phyloP scores from a whole-genome alignment of 1,140 invertebrate species.

The Lordiphosa stackelbergi region DNA sequence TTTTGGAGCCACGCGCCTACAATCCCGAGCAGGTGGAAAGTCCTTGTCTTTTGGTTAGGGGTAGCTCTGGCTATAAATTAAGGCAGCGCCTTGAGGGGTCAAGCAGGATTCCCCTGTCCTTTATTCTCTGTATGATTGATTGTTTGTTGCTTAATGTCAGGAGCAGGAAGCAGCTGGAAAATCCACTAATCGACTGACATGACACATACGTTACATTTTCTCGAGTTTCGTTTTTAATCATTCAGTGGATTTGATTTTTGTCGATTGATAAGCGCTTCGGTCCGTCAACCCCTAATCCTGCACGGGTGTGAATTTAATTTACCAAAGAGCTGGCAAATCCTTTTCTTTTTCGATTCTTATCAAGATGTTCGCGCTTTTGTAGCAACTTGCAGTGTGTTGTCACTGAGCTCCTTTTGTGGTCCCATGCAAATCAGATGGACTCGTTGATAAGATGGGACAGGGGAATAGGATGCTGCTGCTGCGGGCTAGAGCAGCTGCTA shows the following conservation, averaged over 20 bases:
- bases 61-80: conserved; percentile 67
- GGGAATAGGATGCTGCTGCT: background rate
- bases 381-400: conserved; percentile 25
- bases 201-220: conserved; percentile 51
- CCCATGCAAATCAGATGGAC: conserved; percentile 54
- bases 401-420: conserved; percentile 34
- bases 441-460: conserved; percentile 18
- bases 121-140: conserved; percentile 59
- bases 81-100: conserved; percentile 59
- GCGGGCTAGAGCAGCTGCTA: conserved; percentile 31
- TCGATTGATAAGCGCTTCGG: conserved; percentile 39
- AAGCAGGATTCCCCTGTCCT: conserved; percentile 27
- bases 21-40: conserved; percentile 68
- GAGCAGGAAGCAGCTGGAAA: conserved; percentile 66
- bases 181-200: conserved; percentile 48
- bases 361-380: conserved; percentile 44
- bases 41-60: conserved; percentile 50
- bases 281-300: conserved; percentile 54
- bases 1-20: conserved; percentile 72
- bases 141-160: conserved; percentile 63
- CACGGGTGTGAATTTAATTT: conserved; percentile 73
- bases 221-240: conserved; percentile 34
- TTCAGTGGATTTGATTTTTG: conserved; percentile 66
- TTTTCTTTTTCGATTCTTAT: conserved; percentile 50
- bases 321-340: conserved; percentile 66